Base-by-base conservation (phyloP, 2,888 invertebrate genomes). In the Vanessa cardui region DNA sequence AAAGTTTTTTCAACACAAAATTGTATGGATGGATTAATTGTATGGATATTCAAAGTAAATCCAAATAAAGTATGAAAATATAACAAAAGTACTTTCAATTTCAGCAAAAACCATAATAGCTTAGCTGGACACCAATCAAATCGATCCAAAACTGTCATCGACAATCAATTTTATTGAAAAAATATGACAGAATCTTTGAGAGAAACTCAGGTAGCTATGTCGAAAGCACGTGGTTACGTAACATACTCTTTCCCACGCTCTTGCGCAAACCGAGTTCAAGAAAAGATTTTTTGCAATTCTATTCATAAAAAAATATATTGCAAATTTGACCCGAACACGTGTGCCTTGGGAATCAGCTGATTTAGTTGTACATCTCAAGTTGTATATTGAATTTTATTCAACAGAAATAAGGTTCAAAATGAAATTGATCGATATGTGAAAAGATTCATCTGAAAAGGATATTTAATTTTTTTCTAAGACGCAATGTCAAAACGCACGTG, bases 311-410 rank as follows among this genome's bases (percentile, higher is more conserved):
- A 80, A 87, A 86, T n/a, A 88, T 85, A 83, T 82, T 77, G 85
- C 87, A 83, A 80, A 82, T 82, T 76, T 79, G 78, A 80, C 80
- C 81, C 76, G 80, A 78, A 83, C 89, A 87, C 86, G 86, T 88
- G 86, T 83, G 81, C 80, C 84, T 81, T 88, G 86, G 81, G 87
- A 85, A 88, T 87, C 89, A 89, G 89, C 88, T 88, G 88, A 87
- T 86, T 64, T 63, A 21, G 26, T 21, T 12, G 31, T 16, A 47
- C 4, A 18, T 1, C 2, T 5, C 3, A 4, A 52, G 20, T 72
- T 76, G 74, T 8, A 78, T 78, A 76, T 71, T 72, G 64, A 60
- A 62, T 64, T 54, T 65, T 74, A 71, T 67, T 49, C 68, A 62
- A 20, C 1, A n/a, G 6, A 1, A 1, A 26, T 64, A 66, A 50